A percentile compares a stretch with the other conserved stretches of the same genome.
These are phyloP conservation scores for Mesocricetus auratus DNA, from an alignment of 2,113 vertebrate species.

Conservation along the genomic window DNA sequence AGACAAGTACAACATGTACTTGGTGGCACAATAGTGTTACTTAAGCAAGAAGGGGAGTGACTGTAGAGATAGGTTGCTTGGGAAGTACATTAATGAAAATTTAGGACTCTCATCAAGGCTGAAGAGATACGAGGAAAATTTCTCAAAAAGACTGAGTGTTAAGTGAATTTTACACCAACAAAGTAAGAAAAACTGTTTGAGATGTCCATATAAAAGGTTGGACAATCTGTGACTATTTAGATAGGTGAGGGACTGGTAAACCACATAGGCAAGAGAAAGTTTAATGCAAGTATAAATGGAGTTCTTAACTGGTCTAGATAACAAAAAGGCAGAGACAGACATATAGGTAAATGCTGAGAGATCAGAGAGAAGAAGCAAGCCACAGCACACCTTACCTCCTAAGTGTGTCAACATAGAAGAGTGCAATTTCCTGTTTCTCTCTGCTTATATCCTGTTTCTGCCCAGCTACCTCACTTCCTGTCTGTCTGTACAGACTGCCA, in stretches of 20 bases:
- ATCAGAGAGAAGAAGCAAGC: too few species aligned
- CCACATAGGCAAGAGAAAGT: neutral
- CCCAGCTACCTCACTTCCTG: too few species aligned
- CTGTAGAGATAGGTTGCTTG: neutral
- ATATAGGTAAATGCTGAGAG: too few species aligned
- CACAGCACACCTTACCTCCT: too few species aligned
- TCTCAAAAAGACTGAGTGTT: neutral
- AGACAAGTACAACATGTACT: neutral
- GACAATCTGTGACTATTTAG: neutral
- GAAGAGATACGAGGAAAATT: neutral
- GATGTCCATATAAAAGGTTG: neutral
- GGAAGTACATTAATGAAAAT: neutral
- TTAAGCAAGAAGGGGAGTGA: neutral
- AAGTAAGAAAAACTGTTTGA: neutral
- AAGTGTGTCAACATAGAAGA: too few species aligned
- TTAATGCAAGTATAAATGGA: neutral
- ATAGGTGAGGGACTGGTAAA: neutral
- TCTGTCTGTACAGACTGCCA: too few species aligned
- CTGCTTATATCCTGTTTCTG: too few species aligned
- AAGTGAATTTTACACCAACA: neutral
- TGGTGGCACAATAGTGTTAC: neutral
- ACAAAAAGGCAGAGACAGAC: too few species aligned
- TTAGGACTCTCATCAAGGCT: neutral
- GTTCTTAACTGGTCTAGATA: too few species aligned
- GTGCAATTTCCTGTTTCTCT: too few species aligned